These are phyloP conservation scores for Gallinago paraguaiae DNA, from an alignment of 2,113 vertebrate genomes.

Conservation along the genomic window DNA sequence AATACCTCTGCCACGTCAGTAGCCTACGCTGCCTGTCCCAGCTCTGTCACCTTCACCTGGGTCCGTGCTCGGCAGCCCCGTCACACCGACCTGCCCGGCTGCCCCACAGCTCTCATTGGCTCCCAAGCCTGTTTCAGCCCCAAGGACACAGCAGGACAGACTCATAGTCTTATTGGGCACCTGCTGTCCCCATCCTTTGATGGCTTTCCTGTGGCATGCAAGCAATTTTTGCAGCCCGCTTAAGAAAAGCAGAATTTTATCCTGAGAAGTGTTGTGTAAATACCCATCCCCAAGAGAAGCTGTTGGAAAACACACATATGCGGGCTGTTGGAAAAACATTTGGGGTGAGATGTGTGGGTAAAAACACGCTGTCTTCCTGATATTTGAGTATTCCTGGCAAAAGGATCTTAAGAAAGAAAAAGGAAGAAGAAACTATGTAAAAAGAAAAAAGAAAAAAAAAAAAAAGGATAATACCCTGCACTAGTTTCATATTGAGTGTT, in stretches of 20 bases:
- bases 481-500: background rate
- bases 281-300: background rate
- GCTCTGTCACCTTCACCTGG: background rate
- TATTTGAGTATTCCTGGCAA: background rate
- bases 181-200: background rate
- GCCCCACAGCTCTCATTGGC: background rate
- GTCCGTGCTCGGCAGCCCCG: accelerated
- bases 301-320: background rate
- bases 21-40: background rate
- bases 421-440: background rate
- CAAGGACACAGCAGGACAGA: background rate
- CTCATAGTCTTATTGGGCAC: background rate
- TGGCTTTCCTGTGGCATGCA: background rate
- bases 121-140: background rate
- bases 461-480: background rate
- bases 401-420: background rate
- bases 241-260: background rate
- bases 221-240: background rate
- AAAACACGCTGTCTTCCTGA: background rate
- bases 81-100: background rate
- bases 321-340: background rate
- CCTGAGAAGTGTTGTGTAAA: background rate
- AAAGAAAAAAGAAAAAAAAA: background rate
- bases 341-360: background rate
- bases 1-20: background rate